Base-by-base conservation (phyloP, 1,140 invertebrate genomes). In the Drosophila watanabei region DNA sequence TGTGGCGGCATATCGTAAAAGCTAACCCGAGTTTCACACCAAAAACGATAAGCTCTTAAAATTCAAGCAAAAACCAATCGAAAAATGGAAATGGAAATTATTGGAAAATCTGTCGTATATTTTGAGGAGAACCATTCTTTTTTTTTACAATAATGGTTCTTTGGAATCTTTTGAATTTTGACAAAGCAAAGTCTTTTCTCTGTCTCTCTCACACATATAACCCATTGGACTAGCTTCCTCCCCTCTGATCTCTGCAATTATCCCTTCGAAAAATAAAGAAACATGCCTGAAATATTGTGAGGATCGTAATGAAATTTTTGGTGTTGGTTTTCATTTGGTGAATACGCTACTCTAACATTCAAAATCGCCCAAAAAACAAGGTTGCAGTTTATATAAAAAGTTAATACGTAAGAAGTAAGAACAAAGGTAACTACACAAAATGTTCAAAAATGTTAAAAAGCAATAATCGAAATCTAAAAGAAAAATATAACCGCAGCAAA, bases 391-490 rank as follows among this genome's bases (percentile, higher is more conserved):
- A 37, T 43, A 52, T 33, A 32, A 57, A n/a, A 73, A 72, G 16
- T 81, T 76, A 84, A 82, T 65, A 41, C 73, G 32, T 90, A 82
- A 85, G 78, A 49, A 48, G 54, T 80, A 71, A 84, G 80, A 79
- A 64, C 65, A 51, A 81, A 91, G 76, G 87, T 90, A 90, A 87
- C 70, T 86, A 75, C 63, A 75, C 49, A 73, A 88, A 58, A 58
- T 80, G 75, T 90, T 90, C 76, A 90, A 90, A 92, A 92, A 91
- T 92, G 91, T 92, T 92, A 92, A 92, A 92, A 92, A 92, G 82
- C 91, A 92, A 92, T 92, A 73, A 75, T 82, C 59, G 51, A 78
- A 80, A 78, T 72, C 58, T 13, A 62, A 80, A 48, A 69, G 54
- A 76, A 61, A 51, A 61, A 51, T n/a, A 79, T 62, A 73, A 69